Evolutionary conservation across 2,888 invertebrate species (phyloP), one percentile per base, ranked within the genome.

Genomic region (Pterostichus niger): DNA sequence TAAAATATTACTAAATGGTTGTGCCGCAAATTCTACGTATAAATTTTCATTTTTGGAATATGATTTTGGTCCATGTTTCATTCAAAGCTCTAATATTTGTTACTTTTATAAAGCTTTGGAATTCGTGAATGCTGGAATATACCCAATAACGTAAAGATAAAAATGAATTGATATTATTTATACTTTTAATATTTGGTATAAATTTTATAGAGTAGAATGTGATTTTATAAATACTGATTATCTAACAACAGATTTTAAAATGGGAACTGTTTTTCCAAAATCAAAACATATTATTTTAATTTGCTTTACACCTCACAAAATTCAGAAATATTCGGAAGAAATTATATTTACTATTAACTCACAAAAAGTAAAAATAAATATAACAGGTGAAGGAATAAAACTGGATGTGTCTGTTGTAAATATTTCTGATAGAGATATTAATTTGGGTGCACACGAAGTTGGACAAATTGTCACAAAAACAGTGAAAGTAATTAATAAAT

Each of bases 51-150:
- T 93, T 86, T 89, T 88, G 85, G 88, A 91, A n/a, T 91, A 92
- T 86, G 91, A 95, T 88, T 95, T 95, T 89, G 94, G 94, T 4
- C 92, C 92, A 84, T 94, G 94, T 86, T 92, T 95, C 85, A 89
- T 93, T 2, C 92, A 93, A 86, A 90, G 91, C 5, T 90, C 91
- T 9, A 90, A 90, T 49, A 84, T 88, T 0, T 90, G 91, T 0
- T 91, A 91, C 85, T 92, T 92, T 87, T 90, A 84, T 17, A 86
- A 87, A 9, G 83, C 85, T 35, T 86, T 92, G n/a, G 86, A 86
- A 13, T 87, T 91, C 79, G 89, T 85, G 33, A 91, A 91, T 85
- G 86, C 87, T 17, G 89, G 90, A 17, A 86, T 85, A 44, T 84
- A 76, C n/a, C 84, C 88, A 13, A 85, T 87, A 64, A 86, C 87